Evolutionary conservation across 2,888 invertebrate species (phyloP), one percentile per base, ranked within the genome.

Genomic region (Limulus polyphemus): DNA sequence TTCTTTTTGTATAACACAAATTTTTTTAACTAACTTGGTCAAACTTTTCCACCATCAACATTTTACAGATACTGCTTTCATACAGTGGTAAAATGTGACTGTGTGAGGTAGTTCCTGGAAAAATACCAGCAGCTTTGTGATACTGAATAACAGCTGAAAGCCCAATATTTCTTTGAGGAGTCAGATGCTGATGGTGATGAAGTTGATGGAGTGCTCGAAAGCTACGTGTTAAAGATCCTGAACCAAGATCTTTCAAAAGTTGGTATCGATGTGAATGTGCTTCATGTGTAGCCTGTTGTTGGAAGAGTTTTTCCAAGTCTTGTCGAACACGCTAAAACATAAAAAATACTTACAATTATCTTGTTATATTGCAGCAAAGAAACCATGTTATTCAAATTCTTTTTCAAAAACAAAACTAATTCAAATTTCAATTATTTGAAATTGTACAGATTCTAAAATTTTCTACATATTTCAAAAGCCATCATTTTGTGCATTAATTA

Each of bases 51-150:
- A 81, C 80, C 65, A 98, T 83, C 51, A 97, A 79, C 69, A 85
- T 84, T 54, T 85, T 83, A 71, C 95, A 94, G 11, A 90, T 88
- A 13, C 87, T 84, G 4, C 95, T 95, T 74, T 94, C 93, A 73
- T 87, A 62, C 3, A 68, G 57, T 56, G 65, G 62, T 7, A 59
- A 50, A 46, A 61, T 51, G 12, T 62, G 49, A n/a, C 48, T 59
- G 11, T 62, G 60, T 14, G 61, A 49, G 10, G 65, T 57, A 47
- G 60, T 57, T 52, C 69, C 66, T 3, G 63, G 65, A 51, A 63
- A 67, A 9, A 60, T 59, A 2, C 64, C 60, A 14, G 65, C 49
- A 16, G 64, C 73, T 68, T 71, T 72, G 50, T 69, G 69, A 59
- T 70, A 67, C 12, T 62, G 64, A n/a, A 69, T 67, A n/a, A 69